Evolutionary conservation across 2,113 vertebrate genomes (phyloP), one percentile per base, ranked within the genome.

Genomic region (Motacilla tschutschensis): DNA sequence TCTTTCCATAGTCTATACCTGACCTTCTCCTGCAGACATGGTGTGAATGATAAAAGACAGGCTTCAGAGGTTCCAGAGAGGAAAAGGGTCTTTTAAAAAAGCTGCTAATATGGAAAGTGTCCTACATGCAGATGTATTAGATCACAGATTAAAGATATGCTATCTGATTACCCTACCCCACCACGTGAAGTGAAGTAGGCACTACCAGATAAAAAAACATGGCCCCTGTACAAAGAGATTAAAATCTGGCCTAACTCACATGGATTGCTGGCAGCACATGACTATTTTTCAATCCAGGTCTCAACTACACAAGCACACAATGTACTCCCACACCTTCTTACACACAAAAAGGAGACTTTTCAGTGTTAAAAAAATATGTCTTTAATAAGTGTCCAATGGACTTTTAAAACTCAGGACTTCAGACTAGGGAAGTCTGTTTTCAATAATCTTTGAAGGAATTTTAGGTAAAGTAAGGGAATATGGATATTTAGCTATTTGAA

Each of bases 61-160:
- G 9, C 19, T 83, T 89, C 43, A 44, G 63, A 18, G 12, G 15
- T 73, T 62, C 36, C 67, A 48, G 79, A 72, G n/a, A 73, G 38
- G 62, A 70, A 91, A 75, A 74, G 8, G 14, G 31, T n/a, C 43
- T 50, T 93, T 85, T 44, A 43, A 6, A 28, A 64, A 88, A 65
- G 36, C 71, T 69, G 33, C 22, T 75, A 67, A 79, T 72, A 86
- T 17, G 33, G 83, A 86, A 92, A 76, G 86, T 59, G 76, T 70
- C 81, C 36, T 82, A 40, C 33, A 65, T 0, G 2, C 16, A 81
- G n/a, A 60, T 67, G 29, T 21, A 54, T 86, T 69, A 89, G 54
- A 93, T 72, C 62, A 51, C 66, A 84, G 54, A 91, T 92, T 84
- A 94, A 92, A 82, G 36, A 66, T 81, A 31, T 8, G 19, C 44